Base-by-base conservation (phyloP, 2,888 invertebrate genomes). In the Harpalus rufipes region DNA sequence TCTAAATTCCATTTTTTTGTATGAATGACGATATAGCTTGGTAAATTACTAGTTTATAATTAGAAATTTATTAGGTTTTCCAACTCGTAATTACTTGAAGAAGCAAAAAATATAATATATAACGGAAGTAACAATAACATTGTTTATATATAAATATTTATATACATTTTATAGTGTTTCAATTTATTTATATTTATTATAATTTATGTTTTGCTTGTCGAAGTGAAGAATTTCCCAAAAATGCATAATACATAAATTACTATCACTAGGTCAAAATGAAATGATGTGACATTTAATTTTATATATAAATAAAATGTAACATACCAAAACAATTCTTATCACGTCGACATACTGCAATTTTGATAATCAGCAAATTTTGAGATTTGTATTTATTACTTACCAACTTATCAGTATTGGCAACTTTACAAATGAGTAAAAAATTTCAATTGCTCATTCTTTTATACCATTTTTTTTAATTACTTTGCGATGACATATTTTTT, bases 381-480 rank as follows among this genome's bases (percentile, higher is more conserved):
- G 63, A 7, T 39, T 68, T 68, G 14, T 68, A 39, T 65, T 65
- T 44, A n/a, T 44, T 74, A 74, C 72, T 74, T 74, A 74, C 72
- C 72, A 74, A 74, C 72, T 44, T 44, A 51, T 74, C 72, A 44
- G 72, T 7, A 18, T 44, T 41, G 68, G 39, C 32, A 68, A 68
- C 68, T 68, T 63, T 25, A 39, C 21, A 39, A 39, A 39, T 74
- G 18, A 44, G 5, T 51, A 44, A 44, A 44, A 41, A 74, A 74
- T 44, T 18, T 44, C 44, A 44, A 41, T 44, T 12, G 7, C 12
- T 8, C 21, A 8, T 10, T 63, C 80, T 80, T 80, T 80, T 80
- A 80, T 80, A 80, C 14, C 41, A 80, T 63, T 41, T 39, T 61
- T 79, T 79, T 80, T 80, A 79, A 80, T 80, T 79, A 61, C 59